Base-by-base conservation (phyloP, 2,888 invertebrate genomes). In the Drosophila ochracea region DNA sequence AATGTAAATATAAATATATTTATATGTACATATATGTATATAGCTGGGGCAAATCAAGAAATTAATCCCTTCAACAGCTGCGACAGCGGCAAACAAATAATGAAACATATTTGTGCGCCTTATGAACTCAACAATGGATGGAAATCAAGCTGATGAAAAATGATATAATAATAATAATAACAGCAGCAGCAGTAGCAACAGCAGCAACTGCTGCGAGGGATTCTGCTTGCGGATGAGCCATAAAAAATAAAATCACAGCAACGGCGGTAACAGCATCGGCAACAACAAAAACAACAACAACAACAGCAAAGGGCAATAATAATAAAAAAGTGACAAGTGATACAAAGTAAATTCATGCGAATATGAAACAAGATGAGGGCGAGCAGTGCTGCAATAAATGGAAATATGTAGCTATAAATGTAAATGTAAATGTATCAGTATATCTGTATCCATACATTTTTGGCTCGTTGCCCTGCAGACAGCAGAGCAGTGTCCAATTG, bases 31-130 rank as follows among this genome's bases (percentile, higher is more conserved):
- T 61, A 60, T 55, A 19, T 28, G 52, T 69, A 61, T 60, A 68
- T 66, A 66, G 76, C 81, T 58, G 73, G 91, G 87, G 83, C 87
- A 91, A 91, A 91, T 91, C 90, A 91, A 91, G 91, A 89, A 91
- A 91, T 91, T 91, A 91, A 91, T 91, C 91, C 91, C 83, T 91
- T 89, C 83, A 89, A 71, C 91, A 89, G 87, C 87, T 86, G 91
- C 84, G 76, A 78, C 91, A 79, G 74, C 81, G 70, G 62, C 88
- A 75, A 82, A 78, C 88, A 85, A 88, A 84, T 90, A 90, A 91
- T 91, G 91, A 80, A 91, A 90, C 89, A 89, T 86, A 89, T 84
- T 86, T 79, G 84, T 79, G 64, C 73, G 84, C 81, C 89, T 78
- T 89, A 74, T 79, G 79, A 89, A 83, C 77, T 90, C 84, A 84